Conservation (phyloP, 2,113 vertebrate genomes). For the Onychostoma macrolepis region DNA sequence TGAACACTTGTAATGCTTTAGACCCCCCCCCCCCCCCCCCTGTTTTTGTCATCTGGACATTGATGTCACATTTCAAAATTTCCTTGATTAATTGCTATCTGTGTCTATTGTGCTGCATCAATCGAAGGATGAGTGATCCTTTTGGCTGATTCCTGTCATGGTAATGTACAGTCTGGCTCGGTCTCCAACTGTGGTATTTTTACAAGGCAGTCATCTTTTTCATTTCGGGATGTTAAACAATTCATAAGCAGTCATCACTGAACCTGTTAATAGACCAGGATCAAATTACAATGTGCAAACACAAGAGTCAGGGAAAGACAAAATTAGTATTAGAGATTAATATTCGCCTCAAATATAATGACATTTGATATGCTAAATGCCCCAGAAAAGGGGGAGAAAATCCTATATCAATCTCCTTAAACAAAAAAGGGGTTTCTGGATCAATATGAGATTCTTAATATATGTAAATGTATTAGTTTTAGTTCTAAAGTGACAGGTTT, state of each 20-base stretch:
- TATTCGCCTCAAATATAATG: background rate
- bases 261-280: slow-evolving; percentile 36
- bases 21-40: background rate
- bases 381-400: background rate
- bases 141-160: background rate
- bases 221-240: slow-evolving; percentile 43
- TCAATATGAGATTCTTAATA: background rate
- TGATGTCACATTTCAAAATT: background rate
- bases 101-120: slow-evolving; percentile 33
- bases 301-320: background rate
- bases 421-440: background rate
- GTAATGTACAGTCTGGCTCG: background rate
- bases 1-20: background rate
- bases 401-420: background rate
- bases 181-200: background rate
- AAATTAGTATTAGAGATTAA: slow-evolving; percentile 14
- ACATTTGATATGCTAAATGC: slow-evolving; percentile 18
- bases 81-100: slow-evolving; percentile 28
- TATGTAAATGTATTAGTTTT: background rate
- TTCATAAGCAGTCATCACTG: slow-evolving; percentile 30
- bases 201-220: slow-evolving; percentile 31
- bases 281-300: slow-evolving; percentile 46
- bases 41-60: slow-evolving; percentile 14
- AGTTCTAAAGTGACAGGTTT: background rate
- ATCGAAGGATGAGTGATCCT: slow-evolving; percentile 1